phyloP scores from a whole-genome alignment of 2,888 invertebrate species.

The Chromoteleia sp. region DNA sequence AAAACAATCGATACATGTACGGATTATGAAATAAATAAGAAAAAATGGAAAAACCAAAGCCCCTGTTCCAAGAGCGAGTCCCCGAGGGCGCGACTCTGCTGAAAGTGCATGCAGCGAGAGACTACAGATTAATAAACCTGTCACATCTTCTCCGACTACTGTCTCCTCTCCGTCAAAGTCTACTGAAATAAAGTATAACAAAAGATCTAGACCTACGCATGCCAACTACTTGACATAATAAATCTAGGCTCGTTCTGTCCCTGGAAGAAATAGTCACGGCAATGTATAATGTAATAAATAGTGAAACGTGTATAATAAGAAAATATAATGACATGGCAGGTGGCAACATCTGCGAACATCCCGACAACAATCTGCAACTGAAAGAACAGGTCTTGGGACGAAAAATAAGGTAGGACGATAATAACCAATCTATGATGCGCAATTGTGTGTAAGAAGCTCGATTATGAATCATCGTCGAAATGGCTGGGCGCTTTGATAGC shows the following conservation, averaged over 20 bases:
- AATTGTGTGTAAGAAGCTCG: conserved; percentile 54
- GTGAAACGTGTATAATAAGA: conserved; percentile 47
- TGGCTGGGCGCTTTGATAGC: conserved; percentile 39
- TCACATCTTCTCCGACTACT: background rate
- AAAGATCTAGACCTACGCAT: conserved; percentile 65
- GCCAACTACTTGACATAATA: conserved; percentile 58
- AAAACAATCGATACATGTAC: conserved; percentile 22
- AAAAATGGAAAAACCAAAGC: conserved; percentile 42
- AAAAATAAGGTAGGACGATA: conserved; percentile 40
- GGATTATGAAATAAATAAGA: conserved; percentile 36
- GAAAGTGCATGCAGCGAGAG: conserved; percentile 51
- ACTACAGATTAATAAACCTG: conserved; percentile 43
- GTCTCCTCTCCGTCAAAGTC: conserved; percentile 18
- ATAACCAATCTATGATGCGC: conserved; percentile 55
- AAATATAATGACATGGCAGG: conserved; percentile 31
- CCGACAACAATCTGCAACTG: conserved; percentile 24
- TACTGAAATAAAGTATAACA: conserved; percentile 47
- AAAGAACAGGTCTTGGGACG: conserved; percentile 30
- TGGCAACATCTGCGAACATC: conserved; percentile 23
- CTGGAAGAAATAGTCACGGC: conserved; percentile 19
- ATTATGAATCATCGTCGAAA: conserved; percentile 49
- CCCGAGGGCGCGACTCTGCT: conserved; percentile 24
- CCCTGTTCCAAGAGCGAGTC: conserved; percentile 21
- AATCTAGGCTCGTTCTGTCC: conserved; percentile 24
- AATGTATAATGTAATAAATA: conserved; percentile 37